phyloP scores from a whole-genome alignment of 2,797 vertebrate genomes.

The Sebastes trivittatus region DNA sequence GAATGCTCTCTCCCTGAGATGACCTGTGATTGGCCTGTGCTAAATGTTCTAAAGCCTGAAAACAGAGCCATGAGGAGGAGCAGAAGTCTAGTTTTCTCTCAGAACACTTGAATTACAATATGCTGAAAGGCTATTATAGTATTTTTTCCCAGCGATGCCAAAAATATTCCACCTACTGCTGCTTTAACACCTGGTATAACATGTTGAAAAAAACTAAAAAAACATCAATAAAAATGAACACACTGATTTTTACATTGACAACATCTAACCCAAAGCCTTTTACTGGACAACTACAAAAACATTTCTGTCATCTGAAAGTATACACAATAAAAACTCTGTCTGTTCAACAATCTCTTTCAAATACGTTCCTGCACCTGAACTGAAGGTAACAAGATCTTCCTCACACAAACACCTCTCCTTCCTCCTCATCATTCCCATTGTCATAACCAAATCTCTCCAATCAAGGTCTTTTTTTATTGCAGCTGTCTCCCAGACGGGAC shows the following conservation, averaged over 20 bases:
- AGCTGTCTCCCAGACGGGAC: background rate
- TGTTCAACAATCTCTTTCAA: background rate
- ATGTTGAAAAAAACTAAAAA: background rate
- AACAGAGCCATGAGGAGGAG: too few relatives aligned
- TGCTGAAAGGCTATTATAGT: too few relatives aligned
- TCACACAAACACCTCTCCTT: background rate
- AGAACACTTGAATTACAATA: too few relatives aligned
- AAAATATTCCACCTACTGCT: background rate
- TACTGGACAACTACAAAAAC: background rate
- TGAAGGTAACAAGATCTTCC: background rate
- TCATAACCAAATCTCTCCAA: background rate
- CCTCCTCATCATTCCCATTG: background rate
- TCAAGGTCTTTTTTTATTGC: conserved; percentile 6
- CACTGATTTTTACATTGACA: background rate
- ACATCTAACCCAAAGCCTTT: background rate
- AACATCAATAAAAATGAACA: background rate
- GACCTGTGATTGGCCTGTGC: too few relatives aligned
- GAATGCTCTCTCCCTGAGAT: too few relatives aligned
- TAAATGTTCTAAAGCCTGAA: too few relatives aligned
- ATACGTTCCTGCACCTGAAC: background rate
- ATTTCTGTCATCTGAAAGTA: background rate
- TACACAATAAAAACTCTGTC: background rate
- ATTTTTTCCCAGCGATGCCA: too few relatives aligned
- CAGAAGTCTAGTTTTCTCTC: too few relatives aligned
- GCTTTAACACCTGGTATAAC: background rate